Percentiles rank a stretch among this genome's conserved stretches.
Conservation (phyloP, 2,113 vertebrate genomes). For the Centropus bengalensis region DNA sequence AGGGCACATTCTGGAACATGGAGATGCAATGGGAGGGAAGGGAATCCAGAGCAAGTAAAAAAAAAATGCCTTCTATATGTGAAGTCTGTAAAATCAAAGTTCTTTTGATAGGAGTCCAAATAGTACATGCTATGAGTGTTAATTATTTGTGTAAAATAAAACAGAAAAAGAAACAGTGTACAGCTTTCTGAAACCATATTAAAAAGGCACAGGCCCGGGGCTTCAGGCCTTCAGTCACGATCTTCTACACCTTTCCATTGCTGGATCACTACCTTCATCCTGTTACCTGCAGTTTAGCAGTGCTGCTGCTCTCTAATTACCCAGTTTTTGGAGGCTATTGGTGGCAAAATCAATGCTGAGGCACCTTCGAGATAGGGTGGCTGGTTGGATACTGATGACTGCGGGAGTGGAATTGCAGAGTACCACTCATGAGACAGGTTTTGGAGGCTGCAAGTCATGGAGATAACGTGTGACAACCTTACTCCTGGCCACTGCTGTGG, state of each 20-base stretch:
- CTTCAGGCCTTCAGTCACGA: not conserved
- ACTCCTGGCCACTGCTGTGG: not conserved
- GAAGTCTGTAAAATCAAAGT: not conserved
- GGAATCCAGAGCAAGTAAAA: not conserved
- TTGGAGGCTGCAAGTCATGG: not conserved
- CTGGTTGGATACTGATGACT: not conserved
- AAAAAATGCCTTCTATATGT: not conserved
- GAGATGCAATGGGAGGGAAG: not conserved
- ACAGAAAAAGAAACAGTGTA: not conserved
- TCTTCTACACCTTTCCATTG: not conserved
- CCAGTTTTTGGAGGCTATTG: not conserved
- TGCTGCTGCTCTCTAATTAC: no score
- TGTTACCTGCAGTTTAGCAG: not conserved
- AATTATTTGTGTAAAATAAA: not conserved
- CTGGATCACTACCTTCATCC: not conserved
- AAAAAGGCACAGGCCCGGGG: not conserved
- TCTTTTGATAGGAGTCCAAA: not conserved
- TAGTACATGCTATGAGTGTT: not conserved
- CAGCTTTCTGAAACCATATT: not conserved
- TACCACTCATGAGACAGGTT: accelerated
- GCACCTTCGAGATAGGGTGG: not conserved
- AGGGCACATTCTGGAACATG: not conserved
- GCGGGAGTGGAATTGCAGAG: not conserved
- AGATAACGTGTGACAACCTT: not conserved
- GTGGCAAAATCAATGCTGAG: not conserved